phyloP scores from a whole-genome alignment of 2,113 vertebrate genomes.

The Paradoxurus hermaphroditus region DNA sequence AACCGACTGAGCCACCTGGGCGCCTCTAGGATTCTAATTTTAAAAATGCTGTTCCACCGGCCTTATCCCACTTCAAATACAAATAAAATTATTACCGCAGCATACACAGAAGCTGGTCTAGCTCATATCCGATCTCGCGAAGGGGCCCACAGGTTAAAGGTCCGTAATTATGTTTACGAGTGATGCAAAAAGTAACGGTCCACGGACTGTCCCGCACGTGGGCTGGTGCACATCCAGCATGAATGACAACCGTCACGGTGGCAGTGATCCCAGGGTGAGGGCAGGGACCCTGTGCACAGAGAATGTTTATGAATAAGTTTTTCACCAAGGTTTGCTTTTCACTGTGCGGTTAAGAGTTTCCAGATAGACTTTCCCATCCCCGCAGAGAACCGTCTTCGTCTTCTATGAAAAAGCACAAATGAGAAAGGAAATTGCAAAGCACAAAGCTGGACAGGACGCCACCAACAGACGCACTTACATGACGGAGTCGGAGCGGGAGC shows the following conservation, averaged over 20 bases:
- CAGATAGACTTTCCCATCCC: background rate
- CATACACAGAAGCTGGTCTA: background rate
- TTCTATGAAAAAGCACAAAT: background rate
- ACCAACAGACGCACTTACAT: background rate
- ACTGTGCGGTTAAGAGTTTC: background rate
- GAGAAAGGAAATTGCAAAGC: background rate
- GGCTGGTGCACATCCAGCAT: background rate
- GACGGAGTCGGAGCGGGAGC: background rate
- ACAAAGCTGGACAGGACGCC: background rate
- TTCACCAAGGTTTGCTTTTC: background rate
- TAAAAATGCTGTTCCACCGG: background rate
- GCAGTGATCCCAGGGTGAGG: background rate
- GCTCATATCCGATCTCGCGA: background rate
- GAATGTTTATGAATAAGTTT: background rate
- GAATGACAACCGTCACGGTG: background rate
- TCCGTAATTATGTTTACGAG: background rate
- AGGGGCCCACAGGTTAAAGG: background rate
- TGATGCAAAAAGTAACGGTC: background rate
- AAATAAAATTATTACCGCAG: background rate
- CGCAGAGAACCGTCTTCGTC: background rate
- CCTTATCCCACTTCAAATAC: background rate
- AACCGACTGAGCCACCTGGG: no score
- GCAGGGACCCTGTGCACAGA: background rate
- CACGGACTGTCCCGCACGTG: background rate
- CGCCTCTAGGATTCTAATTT: no score